These are phyloP conservation scores for Oceanites oceanicus DNA, from an alignment of 2,113 vertebrate species.

Conservation along the genomic window DNA sequence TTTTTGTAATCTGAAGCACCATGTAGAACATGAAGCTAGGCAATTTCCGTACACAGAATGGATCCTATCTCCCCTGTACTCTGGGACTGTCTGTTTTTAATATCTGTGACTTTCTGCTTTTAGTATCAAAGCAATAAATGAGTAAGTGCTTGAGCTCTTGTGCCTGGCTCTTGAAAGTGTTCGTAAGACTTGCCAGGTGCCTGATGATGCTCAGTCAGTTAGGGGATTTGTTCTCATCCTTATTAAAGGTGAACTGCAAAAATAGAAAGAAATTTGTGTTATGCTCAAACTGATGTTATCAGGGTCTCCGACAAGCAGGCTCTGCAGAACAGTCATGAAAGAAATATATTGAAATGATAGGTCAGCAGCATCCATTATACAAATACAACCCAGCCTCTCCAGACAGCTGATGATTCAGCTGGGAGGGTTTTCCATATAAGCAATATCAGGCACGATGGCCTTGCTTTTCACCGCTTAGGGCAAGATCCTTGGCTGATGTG, in stretches of 20 bases:
- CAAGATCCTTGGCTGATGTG: not conserved
- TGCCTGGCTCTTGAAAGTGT: not conserved
- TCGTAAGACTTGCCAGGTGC: not conserved
- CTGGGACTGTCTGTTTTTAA: not conserved
- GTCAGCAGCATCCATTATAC: not conserved
- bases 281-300: not conserved
- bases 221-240: not conserved
- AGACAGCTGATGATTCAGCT: not conserved
- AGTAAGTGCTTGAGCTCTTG: not conserved
- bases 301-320: not conserved
- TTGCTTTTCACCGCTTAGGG: not conserved
- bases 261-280: not conserved
- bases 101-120: not conserved
- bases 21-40: not conserved
- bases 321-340: not conserved
- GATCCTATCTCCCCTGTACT: not conserved
- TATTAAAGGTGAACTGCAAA: constrained; percentile 7
- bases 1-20: not conserved
- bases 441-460: not conserved
- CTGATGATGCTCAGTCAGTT: not conserved
- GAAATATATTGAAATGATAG: not conserved
- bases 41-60: not conserved
- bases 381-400: not conserved
- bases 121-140: constrained; percentile 39
- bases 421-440: not conserved